These are phyloP conservation scores for Drosophila conformis DNA, from an alignment of 2,888 invertebrate genomes.

Conservation along the genomic window DNA sequence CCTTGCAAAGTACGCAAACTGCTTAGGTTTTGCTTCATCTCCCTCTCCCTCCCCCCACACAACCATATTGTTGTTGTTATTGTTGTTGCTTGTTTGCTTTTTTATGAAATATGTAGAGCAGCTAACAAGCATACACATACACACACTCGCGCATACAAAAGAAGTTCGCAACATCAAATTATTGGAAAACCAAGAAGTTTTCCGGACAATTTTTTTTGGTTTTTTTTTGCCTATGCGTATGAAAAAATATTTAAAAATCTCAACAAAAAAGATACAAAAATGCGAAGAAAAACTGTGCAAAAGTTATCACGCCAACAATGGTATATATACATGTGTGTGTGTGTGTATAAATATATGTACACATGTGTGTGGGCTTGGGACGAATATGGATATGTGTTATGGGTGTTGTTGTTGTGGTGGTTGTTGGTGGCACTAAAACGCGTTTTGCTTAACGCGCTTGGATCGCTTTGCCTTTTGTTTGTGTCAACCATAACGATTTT, in stretches of 20 bases:
- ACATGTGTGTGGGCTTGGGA: conserved; percentile 23
- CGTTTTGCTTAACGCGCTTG: conserved; percentile 77
- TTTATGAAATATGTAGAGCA: conserved; percentile 80
- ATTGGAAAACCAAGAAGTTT: conserved; percentile 78
- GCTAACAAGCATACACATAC: conserved; percentile 63
- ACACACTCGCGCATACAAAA: conserved; percentile 57
- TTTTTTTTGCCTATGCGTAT: conserved; percentile 30
- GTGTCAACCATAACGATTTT: conserved; percentile 76
- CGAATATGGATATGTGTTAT: conserved; percentile 37
- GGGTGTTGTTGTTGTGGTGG: conserved; percentile 23
- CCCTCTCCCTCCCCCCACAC: not conserved
- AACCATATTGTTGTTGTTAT: conserved; percentile 38
- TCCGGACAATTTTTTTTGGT: conserved; percentile 14
- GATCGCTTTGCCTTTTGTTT: conserved; percentile 62
- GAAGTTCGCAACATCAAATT: conserved; percentile 80
- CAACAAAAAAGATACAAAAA: conserved; percentile 37
- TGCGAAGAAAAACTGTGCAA: conserved; percentile 53
- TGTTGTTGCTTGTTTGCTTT: conserved; percentile 57
- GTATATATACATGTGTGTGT: conserved; percentile 41
- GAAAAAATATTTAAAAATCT: conserved; percentile 75
- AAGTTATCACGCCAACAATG: conserved; percentile 77
- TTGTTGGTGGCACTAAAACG: conserved; percentile 64
- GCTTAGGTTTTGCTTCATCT: conserved; percentile 67
- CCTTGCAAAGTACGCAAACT: conserved; percentile 67
- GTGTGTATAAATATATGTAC: conserved; percentile 48